Conservation (phyloP, 1,140 invertebrate genomes). For the Drosophila mojavensis region DNA sequence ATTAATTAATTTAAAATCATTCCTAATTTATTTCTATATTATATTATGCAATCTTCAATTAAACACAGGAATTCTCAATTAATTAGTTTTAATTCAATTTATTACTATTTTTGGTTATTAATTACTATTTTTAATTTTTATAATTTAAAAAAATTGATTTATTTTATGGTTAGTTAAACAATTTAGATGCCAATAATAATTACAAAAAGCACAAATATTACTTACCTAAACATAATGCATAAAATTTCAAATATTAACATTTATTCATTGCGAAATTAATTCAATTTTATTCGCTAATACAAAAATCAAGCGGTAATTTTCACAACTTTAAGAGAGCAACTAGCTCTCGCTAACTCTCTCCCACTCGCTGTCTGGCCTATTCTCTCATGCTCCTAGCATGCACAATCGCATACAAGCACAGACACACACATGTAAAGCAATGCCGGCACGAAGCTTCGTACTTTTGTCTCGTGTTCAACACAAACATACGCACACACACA, state of each 20-base stretch:
- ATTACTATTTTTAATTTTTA: no score
- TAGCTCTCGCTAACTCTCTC: constrained; percentile 12
- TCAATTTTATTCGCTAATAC: background rate
- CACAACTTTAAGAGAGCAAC: constrained; percentile 31
- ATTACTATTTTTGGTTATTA: no score
- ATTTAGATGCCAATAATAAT: no score
- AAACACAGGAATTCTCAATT: no score
- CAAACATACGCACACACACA: constrained; percentile 12
- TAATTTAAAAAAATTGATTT: no score
- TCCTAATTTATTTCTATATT: no score
- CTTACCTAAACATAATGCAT: no score
- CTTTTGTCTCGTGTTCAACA: constrained; percentile 40
- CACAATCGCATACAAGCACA: constrained; percentile 32
- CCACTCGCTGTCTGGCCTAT: constrained; percentile 17
- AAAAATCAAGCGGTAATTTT: constrained; percentile 11
- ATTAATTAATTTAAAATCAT: no score
- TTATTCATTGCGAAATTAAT: background rate
- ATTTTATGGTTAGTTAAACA: no score
- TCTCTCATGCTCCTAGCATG: constrained; percentile 26
- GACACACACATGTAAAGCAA: constrained; percentile 30
- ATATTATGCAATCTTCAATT: no score
- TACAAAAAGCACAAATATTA: no score
- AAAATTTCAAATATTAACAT: background rate
- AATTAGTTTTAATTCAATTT: no score
- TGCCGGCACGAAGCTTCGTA: constrained; percentile 36